Evolutionary conservation across 2,888 invertebrate species (phyloP).

Genomic region (Liposcelis brunnea): DNA sequence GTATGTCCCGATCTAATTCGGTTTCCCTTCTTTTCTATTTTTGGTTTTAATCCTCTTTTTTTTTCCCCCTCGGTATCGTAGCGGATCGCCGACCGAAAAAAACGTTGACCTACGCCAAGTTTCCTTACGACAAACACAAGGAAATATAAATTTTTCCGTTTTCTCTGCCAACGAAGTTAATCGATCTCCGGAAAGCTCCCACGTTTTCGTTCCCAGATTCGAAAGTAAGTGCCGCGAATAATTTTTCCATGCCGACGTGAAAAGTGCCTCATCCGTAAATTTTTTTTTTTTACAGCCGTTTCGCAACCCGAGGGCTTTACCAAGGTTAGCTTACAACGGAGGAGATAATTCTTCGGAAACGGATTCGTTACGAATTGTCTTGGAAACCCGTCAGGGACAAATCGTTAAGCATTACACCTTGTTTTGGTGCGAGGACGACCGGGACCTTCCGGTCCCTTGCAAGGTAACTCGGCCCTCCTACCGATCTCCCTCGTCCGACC

Average conservation of each 20-base stretch:
- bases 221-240: constrained; percentile 32
- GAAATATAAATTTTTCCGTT: constrained; percentile 40
- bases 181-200: constrained; percentile 35
- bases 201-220: constrained; percentile 41
- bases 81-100: constrained; percentile 30
- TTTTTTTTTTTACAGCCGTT: constrained; percentile 23
- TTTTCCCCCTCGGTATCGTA: constrained; percentile 13
- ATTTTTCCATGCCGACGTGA: too few species aligned
- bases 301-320: constrained; percentile 42
- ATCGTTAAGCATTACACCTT: constrained; percentile 43
- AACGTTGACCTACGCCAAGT: constrained; percentile 38
- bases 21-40: too few species aligned
- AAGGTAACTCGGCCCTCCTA: too few species aligned
- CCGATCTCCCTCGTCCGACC: too few species aligned
- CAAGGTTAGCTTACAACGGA: constrained; percentile 52
- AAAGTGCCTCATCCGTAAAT: too few species aligned
- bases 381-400: constrained; percentile 36
- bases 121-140: constrained; percentile 25
- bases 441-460: constrained; percentile 40
- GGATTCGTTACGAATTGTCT: constrained; percentile 53
- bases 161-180: constrained; percentile 44
- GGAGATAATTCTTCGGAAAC: too few species aligned
- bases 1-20: too few species aligned
- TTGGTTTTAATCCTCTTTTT: constrained; percentile 4
- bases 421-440: constrained; percentile 53